phyloP scores from a whole-genome alignment of 2,888 invertebrate species.

The Teleogryllus oceanicus region DNA sequence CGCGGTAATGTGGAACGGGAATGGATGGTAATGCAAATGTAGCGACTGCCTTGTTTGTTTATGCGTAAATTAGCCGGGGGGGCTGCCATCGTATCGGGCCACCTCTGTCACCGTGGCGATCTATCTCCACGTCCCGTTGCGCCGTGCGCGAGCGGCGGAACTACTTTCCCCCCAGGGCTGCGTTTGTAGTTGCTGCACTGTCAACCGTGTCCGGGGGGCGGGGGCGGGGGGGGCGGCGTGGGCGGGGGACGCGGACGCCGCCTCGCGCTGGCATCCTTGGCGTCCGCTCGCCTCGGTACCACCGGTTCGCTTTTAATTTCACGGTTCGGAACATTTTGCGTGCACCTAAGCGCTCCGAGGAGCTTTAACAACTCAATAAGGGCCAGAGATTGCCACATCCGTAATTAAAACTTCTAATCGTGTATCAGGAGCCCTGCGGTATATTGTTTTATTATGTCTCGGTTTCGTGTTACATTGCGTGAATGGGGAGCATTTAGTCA shows the following conservation, averaged over 20 bases:
- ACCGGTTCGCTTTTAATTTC: conserved; percentile 18
- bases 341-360: neutral
- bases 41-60: no score
- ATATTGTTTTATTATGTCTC: conserved; percentile 6
- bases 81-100: no score
- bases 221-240: neutral
- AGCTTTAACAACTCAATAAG: conserved; percentile 1
- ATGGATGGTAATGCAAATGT: no score
- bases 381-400: conserved; percentile 18
- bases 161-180: no score
- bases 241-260: neutral
- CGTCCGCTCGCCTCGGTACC: neutral
- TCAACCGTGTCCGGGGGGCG: neutral
- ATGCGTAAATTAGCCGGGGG: no score
- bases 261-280: neutral
- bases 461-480: neutral
- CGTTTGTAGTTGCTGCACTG: no score
- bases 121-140: no score
- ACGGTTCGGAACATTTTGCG: neutral
- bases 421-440: conserved; percentile 7
- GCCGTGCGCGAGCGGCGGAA: no score
- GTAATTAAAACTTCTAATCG: conserved; percentile 18
- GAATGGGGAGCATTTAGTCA: conserved; percentile 5
- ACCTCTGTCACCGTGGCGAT: no score
- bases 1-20: no score